Conservation (phyloP, 2,797 vertebrate genomes). For the Ptychobarbus kaznakovi region DNA sequence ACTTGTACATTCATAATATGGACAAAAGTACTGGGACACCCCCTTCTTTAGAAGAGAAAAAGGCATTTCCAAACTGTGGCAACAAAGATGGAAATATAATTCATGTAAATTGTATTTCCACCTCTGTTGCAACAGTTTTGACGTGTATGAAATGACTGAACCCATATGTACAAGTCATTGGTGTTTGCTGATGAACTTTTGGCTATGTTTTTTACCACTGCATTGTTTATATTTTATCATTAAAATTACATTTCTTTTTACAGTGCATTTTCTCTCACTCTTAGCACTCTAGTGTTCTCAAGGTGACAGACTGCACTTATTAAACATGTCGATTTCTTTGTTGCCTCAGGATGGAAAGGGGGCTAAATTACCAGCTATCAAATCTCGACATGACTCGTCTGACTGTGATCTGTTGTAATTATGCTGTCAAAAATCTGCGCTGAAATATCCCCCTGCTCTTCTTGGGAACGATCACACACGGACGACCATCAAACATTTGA, state of each 20-base stretch:
- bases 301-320: slow-evolving; percentile 34
- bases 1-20: no score
- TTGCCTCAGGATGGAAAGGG: slow-evolving; percentile 58
- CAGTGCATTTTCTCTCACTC: neutral
- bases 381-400: slow-evolving; percentile 69
- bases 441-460: slow-evolving; percentile 56
- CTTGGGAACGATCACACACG: slow-evolving; percentile 57
- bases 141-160: no score
- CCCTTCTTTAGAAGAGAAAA: no score
- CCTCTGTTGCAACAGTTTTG: no score
- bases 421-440: slow-evolving; percentile 72
- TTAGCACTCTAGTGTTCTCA: neutral
- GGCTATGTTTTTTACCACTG: neutral
- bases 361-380: slow-evolving; percentile 79
- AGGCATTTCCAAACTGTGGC: no score
- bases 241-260: neutral
- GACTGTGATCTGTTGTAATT: slow-evolving; percentile 78
- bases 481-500: slow-evolving; percentile 56
- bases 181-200: no score
- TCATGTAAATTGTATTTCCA: no score
- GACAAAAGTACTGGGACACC: no score
- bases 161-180: no score
- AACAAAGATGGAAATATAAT: no score
- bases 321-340: slow-evolving; percentile 29
- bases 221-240: neutral